phyloP scores from a whole-genome alignment of 2,888 invertebrate genomes.

The Athalia circularis region DNA sequence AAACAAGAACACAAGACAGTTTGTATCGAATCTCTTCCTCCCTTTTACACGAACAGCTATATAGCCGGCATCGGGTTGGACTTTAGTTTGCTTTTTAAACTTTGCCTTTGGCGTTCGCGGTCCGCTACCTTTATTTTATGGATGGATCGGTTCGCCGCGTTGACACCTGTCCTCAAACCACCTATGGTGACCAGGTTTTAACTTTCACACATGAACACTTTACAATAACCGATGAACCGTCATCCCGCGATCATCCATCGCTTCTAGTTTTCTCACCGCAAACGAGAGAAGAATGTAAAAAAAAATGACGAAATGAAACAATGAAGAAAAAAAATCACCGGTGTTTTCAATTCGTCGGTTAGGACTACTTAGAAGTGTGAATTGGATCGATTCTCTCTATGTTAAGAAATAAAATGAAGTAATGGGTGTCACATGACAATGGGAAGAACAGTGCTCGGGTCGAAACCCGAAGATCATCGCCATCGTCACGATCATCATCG shows the following conservation, averaged over 20 bases:
- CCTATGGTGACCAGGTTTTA: not conserved
- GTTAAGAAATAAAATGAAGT: conserved; percentile 59
- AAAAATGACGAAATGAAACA: not conserved
- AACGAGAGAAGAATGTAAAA: not conserved
- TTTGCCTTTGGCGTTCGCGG: conserved; percentile 17
- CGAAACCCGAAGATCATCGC: not conserved
- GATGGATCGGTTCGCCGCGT: conserved; percentile 39
- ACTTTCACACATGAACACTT: conserved; percentile 31
- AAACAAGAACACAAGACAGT: conserved; percentile 30
- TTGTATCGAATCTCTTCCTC: conserved; percentile 41
- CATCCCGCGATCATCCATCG: not conserved
- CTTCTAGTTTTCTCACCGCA: conserved; percentile 8
- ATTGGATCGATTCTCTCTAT: conserved; percentile 60
- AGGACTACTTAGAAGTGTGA: conserved; percentile 63
- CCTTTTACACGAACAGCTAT: not conserved
- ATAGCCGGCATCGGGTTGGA: no score
- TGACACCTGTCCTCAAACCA: conserved; percentile 31
- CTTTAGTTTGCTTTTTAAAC: no score
- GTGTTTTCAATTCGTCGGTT: not conserved
- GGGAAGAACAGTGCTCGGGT: conserved; percentile 36
- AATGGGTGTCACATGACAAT: conserved; percentile 67
- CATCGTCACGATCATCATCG: no score
- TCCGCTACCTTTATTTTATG: conserved; percentile 29
- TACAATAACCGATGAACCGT: not conserved
- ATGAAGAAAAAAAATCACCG: not conserved